These are phyloP conservation scores for Parazoanthus swiftii DNA, from an alignment of 92 coral and sea anemone genomes.

Conservation along the genomic window DNA sequence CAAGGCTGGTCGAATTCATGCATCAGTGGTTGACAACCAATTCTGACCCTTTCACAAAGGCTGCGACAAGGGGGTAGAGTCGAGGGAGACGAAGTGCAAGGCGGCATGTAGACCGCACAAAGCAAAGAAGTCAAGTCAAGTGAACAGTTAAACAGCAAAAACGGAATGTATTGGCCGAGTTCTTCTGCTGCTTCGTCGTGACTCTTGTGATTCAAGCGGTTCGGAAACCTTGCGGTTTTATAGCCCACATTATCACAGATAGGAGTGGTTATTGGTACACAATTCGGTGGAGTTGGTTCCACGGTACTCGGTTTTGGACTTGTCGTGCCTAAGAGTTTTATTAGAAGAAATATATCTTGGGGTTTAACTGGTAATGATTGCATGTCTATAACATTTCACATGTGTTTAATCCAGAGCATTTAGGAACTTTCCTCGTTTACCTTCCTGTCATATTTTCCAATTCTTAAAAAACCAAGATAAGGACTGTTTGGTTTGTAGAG, in stretches of 20 bases:
- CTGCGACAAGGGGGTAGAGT: slow-evolving; percentile 19
- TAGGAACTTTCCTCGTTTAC: neutral
- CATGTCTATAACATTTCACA: neutral
- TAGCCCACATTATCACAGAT: slow-evolving; percentile 26
- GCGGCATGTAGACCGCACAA: slow-evolving; percentile 28
- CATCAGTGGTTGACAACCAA: slow-evolving; percentile 21
- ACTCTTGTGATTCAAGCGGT: slow-evolving; percentile 26
- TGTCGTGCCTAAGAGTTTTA: slow-evolving; percentile 19
- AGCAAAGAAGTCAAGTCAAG: slow-evolving; percentile 22
- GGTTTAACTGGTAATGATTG: neutral
- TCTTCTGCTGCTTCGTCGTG: slow-evolving; percentile 22
- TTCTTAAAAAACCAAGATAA: neutral
- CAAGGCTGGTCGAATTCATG: slow-evolving; percentile 27
- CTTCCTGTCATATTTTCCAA: neutral
- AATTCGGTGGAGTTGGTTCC: neutral
- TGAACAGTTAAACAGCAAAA: slow-evolving; percentile 30
- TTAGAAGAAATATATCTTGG: neutral
- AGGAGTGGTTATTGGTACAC: slow-evolving; percentile 29
- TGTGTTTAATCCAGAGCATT: neutral
- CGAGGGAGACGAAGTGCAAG: neutral
- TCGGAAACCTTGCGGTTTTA: slow-evolving; percentile 25
- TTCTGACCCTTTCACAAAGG: slow-evolving; percentile 30
- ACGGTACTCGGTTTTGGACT: slow-evolving; percentile 25
- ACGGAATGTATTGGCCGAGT: slow-evolving; percentile 24
- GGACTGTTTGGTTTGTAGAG: neutral